phyloP scores from a whole-genome alignment of 2,113 vertebrate species.

The Mustela nigripes region DNA sequence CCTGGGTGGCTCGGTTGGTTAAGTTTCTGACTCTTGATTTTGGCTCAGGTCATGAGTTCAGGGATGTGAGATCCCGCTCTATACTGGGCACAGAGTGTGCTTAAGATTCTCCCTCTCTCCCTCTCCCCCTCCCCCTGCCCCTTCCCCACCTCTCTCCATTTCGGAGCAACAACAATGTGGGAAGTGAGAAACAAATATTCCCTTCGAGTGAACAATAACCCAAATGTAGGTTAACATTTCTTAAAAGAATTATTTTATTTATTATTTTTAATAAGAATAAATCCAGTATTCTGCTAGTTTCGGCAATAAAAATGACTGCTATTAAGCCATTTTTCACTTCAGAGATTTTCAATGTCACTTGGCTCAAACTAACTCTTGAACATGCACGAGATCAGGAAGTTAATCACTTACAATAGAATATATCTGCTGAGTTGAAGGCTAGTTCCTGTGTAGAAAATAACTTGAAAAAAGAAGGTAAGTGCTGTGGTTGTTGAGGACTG shows the following conservation, averaged over 20 bases:
- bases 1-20: background rate
- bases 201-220: background rate
- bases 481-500: background rate
- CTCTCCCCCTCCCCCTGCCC: background rate
- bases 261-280: too few species aligned
- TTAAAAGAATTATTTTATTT: background rate
- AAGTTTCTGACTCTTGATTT: background rate
- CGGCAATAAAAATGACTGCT: background rate
- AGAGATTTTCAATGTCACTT: background rate
- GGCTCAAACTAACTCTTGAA: background rate
- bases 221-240: background rate
- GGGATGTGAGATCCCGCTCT: background rate
- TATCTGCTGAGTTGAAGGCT: background rate
- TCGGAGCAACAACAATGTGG: background rate
- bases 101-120: background rate
- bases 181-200: background rate
- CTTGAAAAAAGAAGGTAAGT: background rate
- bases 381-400: background rate
- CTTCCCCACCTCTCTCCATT: background rate
- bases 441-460: background rate
- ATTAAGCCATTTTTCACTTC: background rate
- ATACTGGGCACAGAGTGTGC: background rate
- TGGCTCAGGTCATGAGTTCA: background rate
- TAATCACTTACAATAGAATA: background rate
- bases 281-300: background rate